Evolutionary conservation across 2,888 invertebrate species (phyloP).

Genomic region (Melangyna quadrimaculata): DNA sequence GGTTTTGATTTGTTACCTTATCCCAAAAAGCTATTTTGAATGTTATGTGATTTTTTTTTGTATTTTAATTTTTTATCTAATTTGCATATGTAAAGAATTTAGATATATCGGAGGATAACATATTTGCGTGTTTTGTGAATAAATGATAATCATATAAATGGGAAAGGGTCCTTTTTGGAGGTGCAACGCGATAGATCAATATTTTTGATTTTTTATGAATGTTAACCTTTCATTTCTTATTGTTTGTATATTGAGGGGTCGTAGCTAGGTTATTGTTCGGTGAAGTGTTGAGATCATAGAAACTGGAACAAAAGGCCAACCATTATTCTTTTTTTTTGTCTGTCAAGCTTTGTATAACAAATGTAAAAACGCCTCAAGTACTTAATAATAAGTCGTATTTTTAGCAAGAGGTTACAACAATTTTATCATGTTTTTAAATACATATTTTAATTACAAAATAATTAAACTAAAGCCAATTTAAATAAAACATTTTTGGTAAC

Average conservation of each 20-base stretch:
- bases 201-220: conserved; percentile 20
- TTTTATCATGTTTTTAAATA: too few species aligned
- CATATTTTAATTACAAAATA: too few species aligned
- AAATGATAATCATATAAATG: conserved; percentile 1
- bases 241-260: not conserved
- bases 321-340: too few species aligned
- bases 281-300: conserved; percentile 18
- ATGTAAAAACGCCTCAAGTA: too few species aligned
- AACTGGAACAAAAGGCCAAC: not conserved
- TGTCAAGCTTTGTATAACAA: too few species aligned
- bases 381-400: too few species aligned
- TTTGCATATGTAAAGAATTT: conserved; percentile 49
- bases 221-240: not conserved
- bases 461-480: too few species aligned
- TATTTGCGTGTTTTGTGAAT: conserved; percentile 14
- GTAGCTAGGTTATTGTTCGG: not conserved
- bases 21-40: conserved; percentile 9
- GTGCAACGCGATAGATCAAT: conserved; percentile 29
- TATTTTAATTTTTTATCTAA: conserved; percentile 23
- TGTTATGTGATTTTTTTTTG: conserved; percentile 30
- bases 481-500: too few species aligned
- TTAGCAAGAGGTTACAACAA: too few species aligned
- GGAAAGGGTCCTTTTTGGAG: not conserved
- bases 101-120: conserved; percentile 2
- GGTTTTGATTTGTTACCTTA: not conserved